Percentiles rank a stretch among this genome's conserved stretches.
These are phyloP conservation scores for Clarias laeviceps DNA, from an alignment of 2,797 vertebrate species.

Conservation along the genomic window DNA sequence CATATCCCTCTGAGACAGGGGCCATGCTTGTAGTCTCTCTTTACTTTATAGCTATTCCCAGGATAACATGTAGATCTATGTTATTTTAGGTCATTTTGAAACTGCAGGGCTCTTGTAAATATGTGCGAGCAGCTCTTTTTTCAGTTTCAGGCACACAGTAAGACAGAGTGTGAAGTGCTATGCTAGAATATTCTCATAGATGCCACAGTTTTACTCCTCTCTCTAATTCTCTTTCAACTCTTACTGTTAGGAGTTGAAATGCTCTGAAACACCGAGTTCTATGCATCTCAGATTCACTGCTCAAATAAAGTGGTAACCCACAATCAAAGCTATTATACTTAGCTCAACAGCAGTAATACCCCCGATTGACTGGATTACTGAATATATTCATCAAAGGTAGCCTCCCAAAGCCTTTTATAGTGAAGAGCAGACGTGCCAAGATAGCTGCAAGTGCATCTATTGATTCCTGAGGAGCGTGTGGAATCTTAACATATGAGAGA, in stretches of 20 bases:
- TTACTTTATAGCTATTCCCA: conserved; percentile 4
- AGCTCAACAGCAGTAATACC: conserved; percentile 51
- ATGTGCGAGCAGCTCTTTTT: conserved; percentile 10
- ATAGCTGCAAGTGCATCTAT: conserved; percentile 45
- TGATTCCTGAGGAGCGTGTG: conserved; percentile 35
- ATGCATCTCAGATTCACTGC: conserved; percentile 18
- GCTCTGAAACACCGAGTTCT: conserved; percentile 30
- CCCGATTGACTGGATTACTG: conserved; percentile 47
- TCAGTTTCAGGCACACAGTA: conserved; percentile 41
- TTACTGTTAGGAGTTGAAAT: conserved; percentile 26
- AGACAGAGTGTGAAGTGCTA: conserved; percentile 29
- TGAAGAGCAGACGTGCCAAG: conserved; percentile 34
- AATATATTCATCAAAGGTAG: conserved; percentile 56
- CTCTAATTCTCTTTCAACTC: conserved; percentile 40
- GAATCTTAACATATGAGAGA: conserved; percentile 34
- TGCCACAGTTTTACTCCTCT: conserved; percentile 39
- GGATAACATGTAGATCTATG: conserved; percentile 9
- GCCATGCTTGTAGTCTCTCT: not conserved
- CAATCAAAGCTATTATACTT: conserved; percentile 53
- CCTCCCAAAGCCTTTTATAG: conserved; percentile 38
- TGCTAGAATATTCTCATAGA: conserved; percentile 42
- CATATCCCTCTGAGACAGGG: not conserved
- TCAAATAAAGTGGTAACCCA: conserved; percentile 30
- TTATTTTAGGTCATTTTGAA: conserved; percentile 25
- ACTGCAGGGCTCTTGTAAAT: not conserved